Evolutionary conservation across 1,140 invertebrate species (phyloP), one percentile per base, ranked within the genome.

Genomic region (Ceratina australensis): DNA sequence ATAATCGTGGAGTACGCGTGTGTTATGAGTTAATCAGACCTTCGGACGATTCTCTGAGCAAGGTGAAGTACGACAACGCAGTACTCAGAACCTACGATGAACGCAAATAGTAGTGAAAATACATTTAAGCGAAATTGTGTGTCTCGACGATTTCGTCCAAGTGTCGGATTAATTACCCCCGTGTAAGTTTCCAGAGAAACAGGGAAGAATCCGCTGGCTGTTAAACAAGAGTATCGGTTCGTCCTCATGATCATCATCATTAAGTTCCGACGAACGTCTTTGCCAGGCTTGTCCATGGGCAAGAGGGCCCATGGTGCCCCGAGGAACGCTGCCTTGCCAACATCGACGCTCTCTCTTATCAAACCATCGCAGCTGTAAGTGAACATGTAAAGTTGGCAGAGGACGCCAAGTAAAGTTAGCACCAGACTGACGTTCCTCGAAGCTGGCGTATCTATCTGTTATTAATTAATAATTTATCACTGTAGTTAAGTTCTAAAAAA

Each of bases 11-110:
- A n/a, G n/a, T n/a, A 4, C 0, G 7, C 47, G 12, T 60, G 49
- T 24, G 7, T 18, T 15, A 12, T 24, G 8, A 3, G 0, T 42
- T 42, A 57, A 54, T 15, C 61, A 5, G 22, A n/a, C 10, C 33
- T n/a, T 47, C 50, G 3, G 57, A 8, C 5, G 72, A 63, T 12
- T 72, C 66, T 15, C 71, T 79, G n/a, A 86, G 54, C 24, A 86
- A 22, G 0, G 84, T 67, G 50, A 84, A 86, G 50, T 86, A 86
- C 1, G 84, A 86, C 42, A 77, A 59, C 0, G 84, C 65, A 4
- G 73, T 82, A 47, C 84, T 82, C 50, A 84, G 10, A 22, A 84
- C 74, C 84, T 86, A 28, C 33, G 10, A 42, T 42, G 33, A 42
- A 42, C 33, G 10, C 33, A 42, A 42, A 42, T 3, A 42, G 0